phyloP scores from a whole-genome alignment of 2,888 invertebrate species.

The Oegoconia quadripuncta region DNA sequence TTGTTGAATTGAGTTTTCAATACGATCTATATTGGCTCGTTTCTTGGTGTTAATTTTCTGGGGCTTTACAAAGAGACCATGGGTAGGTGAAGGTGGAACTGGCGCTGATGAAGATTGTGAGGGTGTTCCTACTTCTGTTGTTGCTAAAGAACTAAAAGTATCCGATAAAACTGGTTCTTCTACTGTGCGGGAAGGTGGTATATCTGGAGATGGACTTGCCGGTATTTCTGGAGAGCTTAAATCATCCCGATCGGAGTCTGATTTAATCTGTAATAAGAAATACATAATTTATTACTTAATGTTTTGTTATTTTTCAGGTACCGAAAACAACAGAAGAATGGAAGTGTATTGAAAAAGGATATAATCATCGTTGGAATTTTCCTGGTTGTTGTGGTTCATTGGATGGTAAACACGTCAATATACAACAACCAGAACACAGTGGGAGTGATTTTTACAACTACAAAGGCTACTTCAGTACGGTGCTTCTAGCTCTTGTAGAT shows the following conservation, averaged over 20 bases:
- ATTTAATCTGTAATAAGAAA: constrained; percentile 1
- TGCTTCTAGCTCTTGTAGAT: constrained; percentile 1
- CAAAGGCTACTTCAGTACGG: neutral
- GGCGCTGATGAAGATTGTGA: neutral
- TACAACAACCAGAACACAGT: constrained; percentile 1
- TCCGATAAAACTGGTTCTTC: neutral
- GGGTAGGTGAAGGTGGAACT: neutral
- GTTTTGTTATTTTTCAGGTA: constrained; percentile 1
- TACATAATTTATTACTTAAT: neutral
- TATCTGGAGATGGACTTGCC: neutral
- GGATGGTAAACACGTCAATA: constrained; percentile 6
- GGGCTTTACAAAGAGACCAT: neutral
- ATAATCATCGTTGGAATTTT: neutral
- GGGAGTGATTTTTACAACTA: constrained; percentile 3
- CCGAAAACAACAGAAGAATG: constrained; percentile 2
- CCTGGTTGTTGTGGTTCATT: too few relatives aligned
- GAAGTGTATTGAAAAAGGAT: neutral
- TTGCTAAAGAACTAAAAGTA: neutral
- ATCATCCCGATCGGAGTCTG: too few relatives aligned
- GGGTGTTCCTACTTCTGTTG: neutral
- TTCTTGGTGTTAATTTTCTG: neutral
- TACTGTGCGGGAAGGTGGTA: neutral
- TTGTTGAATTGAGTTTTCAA: constrained; percentile 5
- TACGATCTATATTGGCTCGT: neutral
- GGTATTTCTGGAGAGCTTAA: neutral